A percentile compares a stretch with the other conserved stretches of the same genome.
Evolutionary conservation across 1,140 invertebrate genomes (phyloP).

Genomic region (Drosophila kohkoa): DNA sequence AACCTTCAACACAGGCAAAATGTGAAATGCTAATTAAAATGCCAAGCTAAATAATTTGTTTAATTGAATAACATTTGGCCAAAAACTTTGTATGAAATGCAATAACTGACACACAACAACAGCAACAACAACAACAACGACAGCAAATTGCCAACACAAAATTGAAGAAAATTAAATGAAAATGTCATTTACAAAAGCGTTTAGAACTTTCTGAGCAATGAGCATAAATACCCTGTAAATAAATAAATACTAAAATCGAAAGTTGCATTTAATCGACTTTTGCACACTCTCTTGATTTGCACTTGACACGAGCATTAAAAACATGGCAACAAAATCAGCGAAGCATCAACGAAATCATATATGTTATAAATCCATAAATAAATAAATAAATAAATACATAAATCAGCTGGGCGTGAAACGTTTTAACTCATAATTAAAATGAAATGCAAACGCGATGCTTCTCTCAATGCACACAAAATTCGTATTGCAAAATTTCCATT

Average conservation of each 20-base stretch:
- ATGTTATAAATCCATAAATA: slow-evolving; percentile 29
- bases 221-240: slow-evolving; percentile 1
- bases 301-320: not conserved
- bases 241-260: not conserved
- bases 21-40: slow-evolving; percentile 43
- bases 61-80: slow-evolving; percentile 47
- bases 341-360: slow-evolving; percentile 60
- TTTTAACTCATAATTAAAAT: slow-evolving; percentile 26
- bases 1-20: slow-evolving; percentile 26
- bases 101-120: slow-evolving; percentile 2
- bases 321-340: slow-evolving; percentile 55
- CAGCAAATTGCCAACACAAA: slow-evolving; percentile 8
- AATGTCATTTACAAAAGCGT: slow-evolving; percentile 16
- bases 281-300: not conserved
- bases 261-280: slow-evolving; percentile 22
- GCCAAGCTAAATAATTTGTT: slow-evolving; percentile 48
- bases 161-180: slow-evolving; percentile 19
- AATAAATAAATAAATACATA: slow-evolving; percentile 60
- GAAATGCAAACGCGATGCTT: slow-evolving; percentile 8
- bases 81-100: slow-evolving; percentile 22
- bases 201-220: not conserved
- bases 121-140: slow-evolving; percentile 5
- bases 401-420: slow-evolving; percentile 58
- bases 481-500: not conserved
- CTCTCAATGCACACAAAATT: not conserved